Base-by-base conservation (phyloP, 2,797 vertebrate genomes). In the Ara ararauna region DNA sequence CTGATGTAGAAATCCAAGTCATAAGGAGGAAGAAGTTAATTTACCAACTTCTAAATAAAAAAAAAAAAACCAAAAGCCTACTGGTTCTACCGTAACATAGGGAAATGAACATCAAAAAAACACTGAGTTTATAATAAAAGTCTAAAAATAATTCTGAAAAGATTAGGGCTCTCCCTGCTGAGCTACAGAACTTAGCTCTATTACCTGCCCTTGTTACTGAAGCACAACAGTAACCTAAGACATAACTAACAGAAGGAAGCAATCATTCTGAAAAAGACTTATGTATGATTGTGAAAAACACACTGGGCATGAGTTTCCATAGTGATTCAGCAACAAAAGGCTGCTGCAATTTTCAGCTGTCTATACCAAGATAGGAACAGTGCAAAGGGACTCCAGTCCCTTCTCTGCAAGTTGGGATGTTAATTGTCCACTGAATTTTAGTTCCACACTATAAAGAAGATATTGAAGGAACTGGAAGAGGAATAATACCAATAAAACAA, bases 251-350 rank as follows among this genome's bases (percentile, higher is more conserved):
- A 70, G 85, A 94, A 93, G 87, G 93, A 96, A 96, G 89, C 76
- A 95, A 91, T 93, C 91, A 93, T 56, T 96, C 87, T 88, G 90
- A 88, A 89, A 89, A 79, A 88, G 87, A 85, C 79, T 88, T 88
- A 70, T 38, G 54, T 81, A 78, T 45, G 83, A 93, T 60, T 79
- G 64, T 12, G 32, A 91, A 95, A 89, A 96, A 93, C 91, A 96
- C 91, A 97, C 94, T 85, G 94, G 95, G 79, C 74, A 84, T 26
- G 89, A 76, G 96, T 96, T 95, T 96, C 96, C 96, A 97, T 94
- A 96, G 95, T 56, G 85, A 96, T 76, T 67, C 23, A 93, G 85
- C 87, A 94, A 94, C 85, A 96, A 96, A 96, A 91, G 91, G 73
- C 79, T 91, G 87, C 89, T 96, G 91, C 89, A 94, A 86, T 96